Percentiles rank a stretch among this genome's conserved stretches.
These are phyloP conservation scores for Resseliella maxima DNA, from an alignment of 2,888 invertebrate genomes.

Conservation along the genomic window DNA sequence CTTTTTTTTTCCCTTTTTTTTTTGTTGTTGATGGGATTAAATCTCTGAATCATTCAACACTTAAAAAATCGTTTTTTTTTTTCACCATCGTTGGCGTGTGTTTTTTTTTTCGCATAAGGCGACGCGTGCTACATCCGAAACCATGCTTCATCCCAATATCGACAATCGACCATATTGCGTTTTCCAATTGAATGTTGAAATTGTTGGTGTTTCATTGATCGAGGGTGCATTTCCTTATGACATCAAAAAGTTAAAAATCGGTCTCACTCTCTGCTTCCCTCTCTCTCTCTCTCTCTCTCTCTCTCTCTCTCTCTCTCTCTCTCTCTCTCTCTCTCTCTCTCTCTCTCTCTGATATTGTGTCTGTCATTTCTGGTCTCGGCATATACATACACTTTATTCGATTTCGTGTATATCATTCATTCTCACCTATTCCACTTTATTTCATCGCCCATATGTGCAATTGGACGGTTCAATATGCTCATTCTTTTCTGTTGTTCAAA, in stretches of 20 bases:
- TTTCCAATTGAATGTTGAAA: constrained; percentile 24
- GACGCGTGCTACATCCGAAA: background rate
- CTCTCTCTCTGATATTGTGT: background rate
- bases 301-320: background rate
- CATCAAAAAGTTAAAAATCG: too few species aligned
- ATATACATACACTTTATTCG: background rate
- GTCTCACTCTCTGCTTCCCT: background rate
- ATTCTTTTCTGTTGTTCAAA: background rate
- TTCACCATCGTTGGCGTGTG: background rate
- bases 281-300: too few species aligned
- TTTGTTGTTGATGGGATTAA: background rate
- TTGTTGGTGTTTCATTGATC: background rate
- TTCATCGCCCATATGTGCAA: constrained; percentile 38
- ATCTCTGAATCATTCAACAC: background rate
- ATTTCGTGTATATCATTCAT: background rate
- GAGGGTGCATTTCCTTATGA: background rate
- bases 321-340: too few species aligned
- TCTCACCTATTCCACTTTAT: constrained; percentile 46
- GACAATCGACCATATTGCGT: constrained; percentile 12
- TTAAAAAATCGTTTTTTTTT: background rate
- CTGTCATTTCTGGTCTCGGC: too few species aligned
- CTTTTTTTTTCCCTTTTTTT: background rate
- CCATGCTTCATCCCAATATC: background rate
- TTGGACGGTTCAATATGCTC: constrained; percentile 35
- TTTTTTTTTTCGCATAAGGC: background rate